Base-by-base conservation (phyloP, 64 coral and sea anemone species). In the Actinia tenebrosa region DNA sequence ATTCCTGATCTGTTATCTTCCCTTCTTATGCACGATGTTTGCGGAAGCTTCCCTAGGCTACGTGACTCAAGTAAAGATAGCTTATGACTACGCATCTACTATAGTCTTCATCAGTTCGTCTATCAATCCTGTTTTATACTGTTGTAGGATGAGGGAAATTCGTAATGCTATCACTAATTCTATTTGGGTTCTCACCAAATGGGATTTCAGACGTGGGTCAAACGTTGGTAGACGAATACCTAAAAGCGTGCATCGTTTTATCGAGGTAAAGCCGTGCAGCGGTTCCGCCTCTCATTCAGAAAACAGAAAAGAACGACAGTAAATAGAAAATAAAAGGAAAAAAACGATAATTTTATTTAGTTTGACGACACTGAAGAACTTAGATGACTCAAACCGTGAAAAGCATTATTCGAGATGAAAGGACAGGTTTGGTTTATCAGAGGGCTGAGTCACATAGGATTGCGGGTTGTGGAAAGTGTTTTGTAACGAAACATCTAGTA, bases 121-220 rank as follows among this genome's bases (percentile, higher is more conserved):
- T 5, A 10, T 91, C 18, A 91, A 91, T 44, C 89, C 89, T 62
- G 8, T 91, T 79, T 52, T 91, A 15, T 91, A 91, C 64, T 86
- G 84, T 30, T 91, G 69, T 60, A 86, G 89, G 63, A 91, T 86
- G 9, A 66, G 53, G 9, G 52, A 86, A 30, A 64, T 86, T 25
- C 84, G 56, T 3, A 18, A 20, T 22, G 89, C 89, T 15, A 44
- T 86, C 11, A 66, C 63, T 66, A 64, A 81, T 25, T 54, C 45
- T 42, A 75, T 75, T 13, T 75, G 69, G 69, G 69, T 75, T 2
- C 10, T 75, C 9, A 75, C 69, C 0, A 75, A 75, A 42, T 75
- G 69, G 69, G 69, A 75, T 75, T 14, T 75, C 8, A 27, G 69
- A 42, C n/a, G 69, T 4, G 69, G 26, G 20, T 75, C 69, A 3